Conservation (phyloP, 2,888 invertebrate genomes). For the Drosophila anomelani region DNA sequence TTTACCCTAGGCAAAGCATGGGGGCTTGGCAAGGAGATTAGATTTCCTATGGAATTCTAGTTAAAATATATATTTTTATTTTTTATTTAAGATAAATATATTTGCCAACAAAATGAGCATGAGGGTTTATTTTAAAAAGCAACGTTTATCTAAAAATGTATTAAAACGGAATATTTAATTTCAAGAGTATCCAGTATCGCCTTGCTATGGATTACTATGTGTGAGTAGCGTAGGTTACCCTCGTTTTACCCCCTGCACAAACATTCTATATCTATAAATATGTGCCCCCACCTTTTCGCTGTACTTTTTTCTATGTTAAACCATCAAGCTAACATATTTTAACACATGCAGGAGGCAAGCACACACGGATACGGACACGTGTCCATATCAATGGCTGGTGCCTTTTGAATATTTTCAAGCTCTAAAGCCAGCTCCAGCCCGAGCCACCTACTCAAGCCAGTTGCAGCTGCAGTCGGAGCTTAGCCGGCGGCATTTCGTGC, state of each 20-base stretch:
- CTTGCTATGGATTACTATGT: not conserved
- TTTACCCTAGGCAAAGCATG: not conserved
- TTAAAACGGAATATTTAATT: not conserved
- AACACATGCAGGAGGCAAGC: slow-evolving; percentile 66
- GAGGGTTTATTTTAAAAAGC: no score
- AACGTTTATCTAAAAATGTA: not conserved
- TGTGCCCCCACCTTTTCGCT: slow-evolving; percentile 73
- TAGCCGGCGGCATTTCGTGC: slow-evolving; percentile 69
- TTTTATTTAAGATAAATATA: not conserved
- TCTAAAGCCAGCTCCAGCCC: slow-evolving; percentile 27
- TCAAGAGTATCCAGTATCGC: slow-evolving; percentile 9
- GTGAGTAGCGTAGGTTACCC: slow-evolving; percentile 20
- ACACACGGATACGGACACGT: slow-evolving; percentile 53
- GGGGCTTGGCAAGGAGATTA: not conserved
- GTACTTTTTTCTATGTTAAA: slow-evolving; percentile 69
- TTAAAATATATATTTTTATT: not conserved
- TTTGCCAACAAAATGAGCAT: not conserved
- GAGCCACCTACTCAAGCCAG: slow-evolving; percentile 11
- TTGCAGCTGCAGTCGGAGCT: slow-evolving; percentile 57
- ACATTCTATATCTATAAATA: slow-evolving; percentile 66
- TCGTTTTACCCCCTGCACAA: slow-evolving; percentile 37
- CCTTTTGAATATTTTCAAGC: slow-evolving; percentile 73
- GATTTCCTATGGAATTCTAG: not conserved
- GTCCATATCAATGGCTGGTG: slow-evolving; percentile 74
- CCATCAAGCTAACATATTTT: slow-evolving; percentile 81